Base-by-base conservation (phyloP, 2,888 invertebrate genomes). In the Sinohyriopsis cumingii region DNA sequence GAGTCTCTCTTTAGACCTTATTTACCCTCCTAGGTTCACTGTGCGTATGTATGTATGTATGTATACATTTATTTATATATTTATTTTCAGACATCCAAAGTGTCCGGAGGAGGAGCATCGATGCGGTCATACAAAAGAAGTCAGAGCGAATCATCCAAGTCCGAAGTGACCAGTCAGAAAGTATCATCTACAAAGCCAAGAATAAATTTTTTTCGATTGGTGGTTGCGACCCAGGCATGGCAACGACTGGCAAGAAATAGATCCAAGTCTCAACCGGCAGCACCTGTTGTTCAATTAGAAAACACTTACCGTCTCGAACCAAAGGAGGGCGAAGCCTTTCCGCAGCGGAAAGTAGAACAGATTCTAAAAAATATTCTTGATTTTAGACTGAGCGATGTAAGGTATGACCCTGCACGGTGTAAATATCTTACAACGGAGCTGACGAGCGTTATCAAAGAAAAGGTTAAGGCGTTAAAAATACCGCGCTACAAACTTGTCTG, bases 251-350 rank as follows among this genome's bases (percentile, higher is more conserved):
- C 84, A 5, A 77, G 73, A 59, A 76, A 70, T 22, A 77, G 73
- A 55, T 76, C 72, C 59, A 74, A 69, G 3, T 59, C 70, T 57
- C 64, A 65, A 20, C 59, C 69, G 9, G 66, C 69, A 6, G 78
- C 78, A 55, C 77, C 77, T 4, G 66, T 71, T n/a, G 67, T 76
- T 6, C 54, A 61, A 12, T 73, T 72, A 33, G 86, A 87, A 73
- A 87, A 87, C 70, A 86, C 86, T 1, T 87, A 82, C 67, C 75
- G 74, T 68, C 77, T 84, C 33, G 81, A 80, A 59, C 87, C 87
- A 0, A 83, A 83, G 15, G 74, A 76, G 1, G 76, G 76, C 0
- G 69, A 79, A 61, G 65, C 65, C 20, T 86, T 87, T 67, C 71
- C 76, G 19, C 73, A 82, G 1, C 65, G 63, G 18, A 80, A 80